Evolutionary conservation across 2,888 invertebrate species (phyloP), one percentile per base, ranked within the genome.

Genomic region (Mylabris sibirica): DNA sequence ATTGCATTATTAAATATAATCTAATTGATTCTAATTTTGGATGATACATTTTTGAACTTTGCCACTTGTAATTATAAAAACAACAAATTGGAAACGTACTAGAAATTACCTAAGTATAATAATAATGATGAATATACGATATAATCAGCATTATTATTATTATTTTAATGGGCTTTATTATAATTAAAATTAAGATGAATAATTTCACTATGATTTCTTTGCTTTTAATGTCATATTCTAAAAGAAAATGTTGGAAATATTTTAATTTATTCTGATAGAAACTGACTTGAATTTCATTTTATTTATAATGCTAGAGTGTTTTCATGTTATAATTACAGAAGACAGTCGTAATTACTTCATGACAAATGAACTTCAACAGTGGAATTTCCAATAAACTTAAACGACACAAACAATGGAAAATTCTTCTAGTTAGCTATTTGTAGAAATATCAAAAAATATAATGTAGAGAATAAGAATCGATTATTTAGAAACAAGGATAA

Each of bases 21-120:
- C 8, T 49, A 49, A 49, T 49, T 49, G 49, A 3, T 49, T 49
- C 49, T 49, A 49, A 49, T 49, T 49, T 49, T 9, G 20, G 49
- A 30, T 8, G 20, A 49, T 20, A 20, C 9, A 49, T 49, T 9
- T 20, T 9, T 49, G 49, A 49, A 22, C 49, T 49, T 49, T 49
- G 49, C 20, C n/a, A 9, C 3, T 49, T 49, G 3, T 49, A 20
- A 20, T 49, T 20, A 49, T 49, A 17, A 20, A 14, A 41, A 41
- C 14, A 49, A 41, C 14, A 49, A 41, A 20, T 20, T 49, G 5
- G 30, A 20, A 20, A 8, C 49, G 3, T 1, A 1, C 11, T 8
- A 11, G 2, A 9, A 49, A 49, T 49, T 49, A 49, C 9, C 9
- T n/a, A n/a, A n/a, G n/a, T n/a, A 49, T 9, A 20, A 20, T 20